phyloP scores from a whole-genome alignment of 2,888 invertebrate species.

The Camponotus fellah region DNA sequence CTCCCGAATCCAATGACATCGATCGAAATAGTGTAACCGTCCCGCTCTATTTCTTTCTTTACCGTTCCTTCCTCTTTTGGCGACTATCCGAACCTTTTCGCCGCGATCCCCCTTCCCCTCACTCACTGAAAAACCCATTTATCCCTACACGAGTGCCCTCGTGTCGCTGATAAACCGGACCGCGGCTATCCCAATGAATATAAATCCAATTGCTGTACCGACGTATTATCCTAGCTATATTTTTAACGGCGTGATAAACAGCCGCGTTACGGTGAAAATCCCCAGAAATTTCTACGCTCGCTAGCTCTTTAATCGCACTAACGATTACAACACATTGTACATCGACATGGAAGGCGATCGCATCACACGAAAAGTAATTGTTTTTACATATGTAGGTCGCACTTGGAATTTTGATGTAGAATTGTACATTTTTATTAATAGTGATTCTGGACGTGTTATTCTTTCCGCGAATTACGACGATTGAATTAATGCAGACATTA shows the following conservation, averaged over 20 bases:
- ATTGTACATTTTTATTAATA: background rate
- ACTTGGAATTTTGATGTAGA: background rate
- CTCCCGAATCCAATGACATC: slow-evolving; percentile 47
- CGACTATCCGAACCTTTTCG: slow-evolving; percentile 26
- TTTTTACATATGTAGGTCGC: background rate
- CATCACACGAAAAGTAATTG: slow-evolving; percentile 23
- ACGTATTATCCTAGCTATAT: slow-evolving; percentile 57
- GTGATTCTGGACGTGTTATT: background rate
- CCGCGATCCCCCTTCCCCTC: background rate
- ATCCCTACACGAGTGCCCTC: slow-evolving; percentile 50
- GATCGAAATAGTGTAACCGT: slow-evolving; percentile 66
- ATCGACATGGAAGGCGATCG: slow-evolving; percentile 28
- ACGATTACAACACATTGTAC: slow-evolving; percentile 16
- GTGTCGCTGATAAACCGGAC: slow-evolving; percentile 61
- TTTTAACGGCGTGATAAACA: slow-evolving; percentile 60
- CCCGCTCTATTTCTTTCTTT: slow-evolving; percentile 58
- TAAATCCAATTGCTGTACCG: slow-evolving; percentile 75
- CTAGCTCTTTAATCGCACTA: background rate
- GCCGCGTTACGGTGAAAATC: slow-evolving; percentile 48
- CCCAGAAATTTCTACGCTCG: slow-evolving; percentile 26
- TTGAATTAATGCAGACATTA: slow-evolving; percentile 7
- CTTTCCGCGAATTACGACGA: background rate
- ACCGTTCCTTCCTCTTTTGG: background rate
- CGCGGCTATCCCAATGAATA: slow-evolving; percentile 73
- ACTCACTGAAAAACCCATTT: slow-evolving; percentile 56